Percentiles rank a stretch among this genome's conserved stretches.
Evolutionary conservation across 2,113 vertebrate species (phyloP).

Genomic region (Callocephalon fimbriatum): DNA sequence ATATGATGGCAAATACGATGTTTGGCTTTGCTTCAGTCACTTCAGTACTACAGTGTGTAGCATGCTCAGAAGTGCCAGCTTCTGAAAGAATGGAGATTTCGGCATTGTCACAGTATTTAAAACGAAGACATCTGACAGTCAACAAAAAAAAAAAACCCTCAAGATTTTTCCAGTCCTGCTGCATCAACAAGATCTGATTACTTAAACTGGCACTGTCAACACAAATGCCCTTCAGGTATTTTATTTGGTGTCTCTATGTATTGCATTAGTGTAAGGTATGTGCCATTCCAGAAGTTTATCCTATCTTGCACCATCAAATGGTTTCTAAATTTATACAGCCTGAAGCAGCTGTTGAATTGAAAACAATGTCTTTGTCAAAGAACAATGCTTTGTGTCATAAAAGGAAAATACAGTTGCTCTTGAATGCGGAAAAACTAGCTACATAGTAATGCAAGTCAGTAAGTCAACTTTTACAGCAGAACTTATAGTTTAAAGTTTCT

Average conservation of each 20-base stretch:
- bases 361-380: slow-evolving; percentile 2
- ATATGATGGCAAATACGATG: background rate
- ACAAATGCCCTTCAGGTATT: background rate
- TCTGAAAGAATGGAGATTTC: background rate
- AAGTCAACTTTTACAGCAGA: background rate
- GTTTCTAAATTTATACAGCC: slow-evolving; percentile 10
- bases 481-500: background rate
- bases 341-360: slow-evolving; percentile 1
- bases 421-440: background rate
- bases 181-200: background rate
- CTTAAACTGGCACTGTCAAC: background rate
- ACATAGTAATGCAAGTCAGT: background rate
- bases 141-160: background rate
- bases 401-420: background rate
- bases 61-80: background rate
- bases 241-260: background rate
- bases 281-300: background rate
- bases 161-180: background rate
- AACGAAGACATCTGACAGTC: background rate
- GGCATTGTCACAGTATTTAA: background rate
- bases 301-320: background rate
- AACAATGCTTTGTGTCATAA: background rate
- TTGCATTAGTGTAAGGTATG: background rate
- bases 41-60: background rate
- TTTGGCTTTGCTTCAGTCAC: slow-evolving; percentile 32